Conservation (phyloP, 2,888 invertebrate species). For the Yponomeuta sedellus region DNA sequence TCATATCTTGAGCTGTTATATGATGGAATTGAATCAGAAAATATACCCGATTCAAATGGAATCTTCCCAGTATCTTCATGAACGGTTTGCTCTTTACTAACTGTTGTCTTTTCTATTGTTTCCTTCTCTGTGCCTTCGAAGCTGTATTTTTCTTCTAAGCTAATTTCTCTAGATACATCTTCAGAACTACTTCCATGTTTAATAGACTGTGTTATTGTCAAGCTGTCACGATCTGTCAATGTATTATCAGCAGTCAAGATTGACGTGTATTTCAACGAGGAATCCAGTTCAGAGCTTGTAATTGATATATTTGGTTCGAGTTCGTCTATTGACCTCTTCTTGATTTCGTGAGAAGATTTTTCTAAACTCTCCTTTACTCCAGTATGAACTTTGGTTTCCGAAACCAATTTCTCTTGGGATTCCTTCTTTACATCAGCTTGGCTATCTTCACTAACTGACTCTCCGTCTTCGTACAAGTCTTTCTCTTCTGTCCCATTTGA, state of each 20-base stretch:
- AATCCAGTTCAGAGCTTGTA: slow-evolving; percentile 21
- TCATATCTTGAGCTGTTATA: slow-evolving; percentile 30
- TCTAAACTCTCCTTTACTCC: slow-evolving; percentile 4
- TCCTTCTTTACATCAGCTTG: slow-evolving; percentile 23
- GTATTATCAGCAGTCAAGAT: slow-evolving; percentile 39
- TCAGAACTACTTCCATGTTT: slow-evolving; percentile 53
- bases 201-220: slow-evolving; percentile 28
- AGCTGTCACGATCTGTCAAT: slow-evolving; percentile 14
- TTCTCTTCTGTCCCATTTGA: slow-evolving; percentile 20
- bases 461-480: slow-evolving; percentile 21
- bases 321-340: slow-evolving; percentile 19
- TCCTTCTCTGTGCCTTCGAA: slow-evolving; percentile 58
- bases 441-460: slow-evolving; percentile 32
- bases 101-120: slow-evolving; percentile 31
- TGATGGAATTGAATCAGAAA: slow-evolving; percentile 31
- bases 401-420: slow-evolving; percentile 13
- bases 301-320: slow-evolving; percentile 23
- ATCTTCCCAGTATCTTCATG: slow-evolving; percentile 20
- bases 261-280: slow-evolving; percentile 28
- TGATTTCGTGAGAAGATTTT: slow-evolving; percentile 15
- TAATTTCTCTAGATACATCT: slow-evolving; percentile 60
- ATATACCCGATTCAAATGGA: slow-evolving; percentile 24
- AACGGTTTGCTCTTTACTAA: background rate
- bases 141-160: slow-evolving; percentile 65
- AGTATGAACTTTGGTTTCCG: slow-evolving; percentile 1